phyloP scores from a whole-genome alignment of 2,113 vertebrate genomes.

The Calidris pygmaea region DNA sequence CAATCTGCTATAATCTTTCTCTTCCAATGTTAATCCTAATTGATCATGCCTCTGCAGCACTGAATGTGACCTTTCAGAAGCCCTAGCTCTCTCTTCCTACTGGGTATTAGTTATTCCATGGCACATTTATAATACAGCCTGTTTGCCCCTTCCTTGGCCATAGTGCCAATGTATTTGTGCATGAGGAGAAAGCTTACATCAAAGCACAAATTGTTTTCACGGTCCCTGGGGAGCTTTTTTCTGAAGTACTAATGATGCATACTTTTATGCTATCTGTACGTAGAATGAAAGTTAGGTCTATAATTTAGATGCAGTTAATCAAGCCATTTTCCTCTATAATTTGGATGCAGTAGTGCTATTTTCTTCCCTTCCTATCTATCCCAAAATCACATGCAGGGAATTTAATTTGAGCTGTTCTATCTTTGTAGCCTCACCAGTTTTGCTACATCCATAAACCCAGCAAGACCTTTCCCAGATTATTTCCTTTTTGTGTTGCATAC shows the following conservation, averaged over 20 bases:
- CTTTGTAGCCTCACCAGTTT: not conserved
- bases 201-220: not conserved
- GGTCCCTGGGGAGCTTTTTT: not conserved
- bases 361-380: not conserved
- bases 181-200: not conserved
- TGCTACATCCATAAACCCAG: not conserved
- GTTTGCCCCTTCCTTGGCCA: not conserved
- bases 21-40: not conserved
- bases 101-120: not conserved
- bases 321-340: not conserved
- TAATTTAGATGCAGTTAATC: not conserved
- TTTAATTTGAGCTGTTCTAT: not conserved
- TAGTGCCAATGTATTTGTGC: not conserved
- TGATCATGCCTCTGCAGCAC: not conserved
- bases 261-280: not conserved
- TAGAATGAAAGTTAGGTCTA: not conserved
- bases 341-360: not conserved
- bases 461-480: not conserved
- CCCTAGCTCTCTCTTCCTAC: not conserved
- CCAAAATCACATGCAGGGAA: not conserved
- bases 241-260: not conserved
- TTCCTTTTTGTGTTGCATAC: not conserved
- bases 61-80: not conserved
- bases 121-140: not conserved
- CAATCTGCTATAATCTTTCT: not conserved